phyloP scores from a whole-genome alignment of 2,797 vertebrate species.

The Tinamus major region DNA sequence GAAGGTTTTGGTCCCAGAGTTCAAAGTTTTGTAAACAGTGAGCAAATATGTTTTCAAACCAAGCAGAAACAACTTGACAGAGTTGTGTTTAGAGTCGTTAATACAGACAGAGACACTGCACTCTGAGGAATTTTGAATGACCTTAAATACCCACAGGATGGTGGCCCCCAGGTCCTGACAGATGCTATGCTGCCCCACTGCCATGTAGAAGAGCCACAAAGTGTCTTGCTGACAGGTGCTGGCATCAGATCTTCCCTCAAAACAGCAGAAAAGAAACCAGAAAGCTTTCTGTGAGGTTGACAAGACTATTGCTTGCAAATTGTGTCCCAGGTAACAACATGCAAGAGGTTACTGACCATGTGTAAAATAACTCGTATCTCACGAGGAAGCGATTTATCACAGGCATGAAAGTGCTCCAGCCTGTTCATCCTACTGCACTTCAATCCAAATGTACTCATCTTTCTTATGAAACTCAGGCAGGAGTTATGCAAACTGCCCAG shows the following conservation, averaged over 20 bases:
- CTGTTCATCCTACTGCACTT: not conserved
- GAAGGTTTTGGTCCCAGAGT: no score
- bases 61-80: not conserved
- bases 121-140: not conserved
- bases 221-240: not conserved
- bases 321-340: not conserved
- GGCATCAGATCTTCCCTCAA: not conserved
- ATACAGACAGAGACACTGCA: not conserved
- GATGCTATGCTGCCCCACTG: fast-evolving
- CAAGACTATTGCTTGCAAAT: not conserved
- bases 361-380: not conserved
- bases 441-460: not conserved
- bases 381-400: not conserved
- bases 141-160: not conserved
- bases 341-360: not conserved
- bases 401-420: not conserved
- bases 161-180: not conserved
- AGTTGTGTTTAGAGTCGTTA: not conserved
- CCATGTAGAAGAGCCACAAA: not conserved
- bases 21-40: not conserved
- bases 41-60: not conserved
- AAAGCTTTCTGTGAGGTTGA: not conserved
- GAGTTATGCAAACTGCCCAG: not conserved
- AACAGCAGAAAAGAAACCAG: not conserved
- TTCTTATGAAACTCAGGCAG: not conserved